A percentile compares a stretch with the other conserved stretches of the same genome.
Evolutionary conservation across 2,113 vertebrate genomes (phyloP).

Genomic region (Sinocyclocheilus rhinocerous): DNA sequence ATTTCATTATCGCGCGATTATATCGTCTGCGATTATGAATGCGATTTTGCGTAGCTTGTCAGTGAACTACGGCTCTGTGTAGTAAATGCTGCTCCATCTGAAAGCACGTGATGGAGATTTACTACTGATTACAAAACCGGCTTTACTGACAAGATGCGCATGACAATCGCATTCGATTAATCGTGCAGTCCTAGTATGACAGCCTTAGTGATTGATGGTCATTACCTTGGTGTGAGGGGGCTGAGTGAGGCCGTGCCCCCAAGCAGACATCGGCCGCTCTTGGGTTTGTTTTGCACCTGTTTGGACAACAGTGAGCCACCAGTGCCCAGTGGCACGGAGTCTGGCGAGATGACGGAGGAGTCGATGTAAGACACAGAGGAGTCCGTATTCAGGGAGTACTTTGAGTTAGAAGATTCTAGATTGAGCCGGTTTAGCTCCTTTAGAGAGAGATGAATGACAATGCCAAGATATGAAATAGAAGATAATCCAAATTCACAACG

Average conservation of each 20-base stretch:
- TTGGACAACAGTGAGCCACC: constrained; percentile 88
- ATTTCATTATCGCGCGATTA: no score
- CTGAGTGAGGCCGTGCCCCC: constrained; percentile 90
- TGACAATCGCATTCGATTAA: no score
- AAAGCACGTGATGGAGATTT: no score
- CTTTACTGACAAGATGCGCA: no score
- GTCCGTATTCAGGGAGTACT: constrained; percentile 88
- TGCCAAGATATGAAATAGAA: background rate
- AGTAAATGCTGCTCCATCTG: no score
- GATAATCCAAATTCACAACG: background rate
- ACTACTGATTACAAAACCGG: no score
- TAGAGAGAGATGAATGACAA: constrained; percentile 51
- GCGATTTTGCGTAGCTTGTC: no score
- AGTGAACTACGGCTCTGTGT: no score
- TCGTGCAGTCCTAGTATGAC: no score
- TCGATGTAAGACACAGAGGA: constrained; percentile 96
- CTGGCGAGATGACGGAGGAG: constrained; percentile 92
- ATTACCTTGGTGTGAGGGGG: constrained; percentile 90
- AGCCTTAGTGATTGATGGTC: background rate
- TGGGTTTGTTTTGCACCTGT: constrained; percentile 95
- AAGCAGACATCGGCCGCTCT: constrained; percentile 90
- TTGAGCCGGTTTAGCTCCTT: constrained; percentile 97
- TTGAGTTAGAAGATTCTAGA: constrained; percentile 95
- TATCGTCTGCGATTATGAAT: no score
- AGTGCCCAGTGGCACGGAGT: constrained; percentile 84